A percentile compares a stretch with the other conserved stretches of the same genome.
phyloP scores from a whole-genome alignment of 2,888 invertebrate genomes.

The Scrobipalpa atriplicella region DNA sequence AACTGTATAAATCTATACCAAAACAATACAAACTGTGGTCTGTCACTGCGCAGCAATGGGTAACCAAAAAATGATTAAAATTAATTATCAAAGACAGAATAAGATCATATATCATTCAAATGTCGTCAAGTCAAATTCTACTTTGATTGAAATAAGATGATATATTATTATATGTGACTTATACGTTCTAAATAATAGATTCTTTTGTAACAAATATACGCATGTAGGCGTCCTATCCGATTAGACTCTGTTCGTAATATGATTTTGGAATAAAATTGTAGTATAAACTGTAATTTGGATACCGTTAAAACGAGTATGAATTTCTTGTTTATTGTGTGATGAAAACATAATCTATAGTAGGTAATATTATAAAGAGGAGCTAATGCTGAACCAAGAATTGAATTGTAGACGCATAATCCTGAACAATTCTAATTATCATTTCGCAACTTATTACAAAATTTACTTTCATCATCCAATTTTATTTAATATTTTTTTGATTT shows the following conservation, averaged over 20 bases:
- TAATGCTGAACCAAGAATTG: too few relatives aligned
- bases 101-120: conserved; percentile 17
- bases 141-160: background rate
- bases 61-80: conserved; percentile 20
- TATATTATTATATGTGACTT: conserved; percentile 8
- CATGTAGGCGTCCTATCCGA: conserved; percentile 16
- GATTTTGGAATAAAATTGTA: background rate
- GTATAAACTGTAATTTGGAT: background rate
- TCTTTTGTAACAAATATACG: conserved; percentile 12
- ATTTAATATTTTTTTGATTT: too few relatives aligned
- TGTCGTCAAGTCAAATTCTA: conserved; percentile 14
- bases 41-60: background rate
- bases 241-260: background rate
- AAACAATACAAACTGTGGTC: background rate
- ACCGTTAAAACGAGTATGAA: background rate
- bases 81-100: conserved; percentile 21
- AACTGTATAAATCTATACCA: background rate
- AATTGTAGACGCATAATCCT: too few relatives aligned
- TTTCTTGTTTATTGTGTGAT: too few relatives aligned
- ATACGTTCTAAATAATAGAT: background rate
- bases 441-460: too few relatives aligned
- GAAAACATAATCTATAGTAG: too few relatives aligned
- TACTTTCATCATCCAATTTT: too few relatives aligned
- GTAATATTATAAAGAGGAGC: too few relatives aligned
- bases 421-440: too few relatives aligned